Percentiles rank a stretch among this genome's conserved stretches.
Evolutionary conservation across 2,113 vertebrate genomes (phyloP).

Genomic region (Thymallus thymallus): DNA sequence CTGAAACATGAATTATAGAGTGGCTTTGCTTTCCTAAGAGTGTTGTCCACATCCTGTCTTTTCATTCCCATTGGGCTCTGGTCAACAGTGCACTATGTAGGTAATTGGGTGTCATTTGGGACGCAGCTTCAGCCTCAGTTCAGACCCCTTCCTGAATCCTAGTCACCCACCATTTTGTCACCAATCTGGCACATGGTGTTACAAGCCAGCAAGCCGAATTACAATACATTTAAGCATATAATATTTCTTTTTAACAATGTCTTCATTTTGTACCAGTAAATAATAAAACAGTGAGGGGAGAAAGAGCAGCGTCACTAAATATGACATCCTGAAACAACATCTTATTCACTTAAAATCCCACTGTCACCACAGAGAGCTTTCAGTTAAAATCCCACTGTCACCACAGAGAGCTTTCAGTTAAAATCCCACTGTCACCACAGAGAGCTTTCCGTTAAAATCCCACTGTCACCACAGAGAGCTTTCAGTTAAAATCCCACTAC

Average conservation of each 20-base stretch:
- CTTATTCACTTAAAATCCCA: not conserved
- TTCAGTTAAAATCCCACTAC: not conserved
- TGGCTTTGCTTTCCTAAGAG: too few relatives aligned
- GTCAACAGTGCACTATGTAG: too few relatives aligned
- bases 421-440: not conserved
- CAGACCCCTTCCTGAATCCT: not conserved
- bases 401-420: not conserved
- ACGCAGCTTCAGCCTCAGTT: too few relatives aligned
- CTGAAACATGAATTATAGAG: too few relatives aligned
- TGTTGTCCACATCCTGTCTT: too few relatives aligned
- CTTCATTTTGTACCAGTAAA: conserved; percentile 61
- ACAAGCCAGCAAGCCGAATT: conserved; percentile 19
- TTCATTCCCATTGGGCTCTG: too few relatives aligned
- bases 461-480: not conserved
- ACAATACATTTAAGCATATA: conserved; percentile 32
- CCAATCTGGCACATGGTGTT: conserved; percentile 46
- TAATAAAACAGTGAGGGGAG: conserved; percentile 24
- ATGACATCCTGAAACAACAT: too few relatives aligned
- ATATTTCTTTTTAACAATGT: conserved; percentile 48
- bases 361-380: not conserved
- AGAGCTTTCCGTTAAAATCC: not conserved
- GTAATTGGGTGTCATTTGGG: too few relatives aligned
- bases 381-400: not conserved
- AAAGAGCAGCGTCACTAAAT: conserved; percentile 20
- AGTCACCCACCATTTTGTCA: not conserved